phyloP scores from a whole-genome alignment of 2,888 invertebrate genomes.

The Dryobotodes eremita region DNA sequence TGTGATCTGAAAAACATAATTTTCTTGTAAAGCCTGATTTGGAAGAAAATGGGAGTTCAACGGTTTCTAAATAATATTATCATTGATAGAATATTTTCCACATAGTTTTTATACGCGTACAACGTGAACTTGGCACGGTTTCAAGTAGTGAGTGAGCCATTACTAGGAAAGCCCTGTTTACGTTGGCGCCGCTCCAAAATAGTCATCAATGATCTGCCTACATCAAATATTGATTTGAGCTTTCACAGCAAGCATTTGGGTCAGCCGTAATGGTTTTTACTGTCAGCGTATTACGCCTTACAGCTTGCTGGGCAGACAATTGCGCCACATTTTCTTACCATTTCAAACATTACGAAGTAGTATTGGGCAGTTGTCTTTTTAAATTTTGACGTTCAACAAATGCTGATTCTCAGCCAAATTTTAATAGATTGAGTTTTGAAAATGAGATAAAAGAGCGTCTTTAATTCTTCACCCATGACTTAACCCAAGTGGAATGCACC shows the following conservation, averaged over 20 bases:
- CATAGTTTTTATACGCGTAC: slow-evolving; percentile 38
- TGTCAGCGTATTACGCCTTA: neutral
- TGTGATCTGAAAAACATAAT: slow-evolving; percentile 82
- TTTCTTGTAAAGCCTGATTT: neutral
- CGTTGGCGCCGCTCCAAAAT: slow-evolving; percentile 63
- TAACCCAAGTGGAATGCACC: slow-evolving; percentile 24
- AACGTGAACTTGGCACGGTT: slow-evolving; percentile 62
- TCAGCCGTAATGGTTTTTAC: slow-evolving; percentile 11
- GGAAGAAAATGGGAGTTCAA: slow-evolving; percentile 5
- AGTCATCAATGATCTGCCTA: slow-evolving; percentile 47
- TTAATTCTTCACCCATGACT: neutral
- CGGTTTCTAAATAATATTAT: slow-evolving; percentile 12
- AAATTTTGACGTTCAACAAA: neutral
- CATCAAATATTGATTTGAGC: slow-evolving; percentile 46
- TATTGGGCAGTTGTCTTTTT: neutral
- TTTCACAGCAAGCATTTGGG: slow-evolving; percentile 21
- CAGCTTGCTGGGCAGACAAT: neutral
- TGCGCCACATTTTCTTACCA: neutral
- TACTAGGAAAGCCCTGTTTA: slow-evolving; percentile 73
- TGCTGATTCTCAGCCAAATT: too few relatives aligned
- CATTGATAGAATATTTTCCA: slow-evolving; percentile 42
- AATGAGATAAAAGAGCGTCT: slow-evolving; percentile 1
- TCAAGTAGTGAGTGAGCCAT: slow-evolving; percentile 63
- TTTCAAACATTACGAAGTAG: neutral
- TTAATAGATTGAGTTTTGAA: neutral